Evolutionary conservation across 2,797 vertebrate genomes (phyloP), one percentile per base, ranked within the genome.

Genomic region (Sarcophilus harrisii): DNA sequence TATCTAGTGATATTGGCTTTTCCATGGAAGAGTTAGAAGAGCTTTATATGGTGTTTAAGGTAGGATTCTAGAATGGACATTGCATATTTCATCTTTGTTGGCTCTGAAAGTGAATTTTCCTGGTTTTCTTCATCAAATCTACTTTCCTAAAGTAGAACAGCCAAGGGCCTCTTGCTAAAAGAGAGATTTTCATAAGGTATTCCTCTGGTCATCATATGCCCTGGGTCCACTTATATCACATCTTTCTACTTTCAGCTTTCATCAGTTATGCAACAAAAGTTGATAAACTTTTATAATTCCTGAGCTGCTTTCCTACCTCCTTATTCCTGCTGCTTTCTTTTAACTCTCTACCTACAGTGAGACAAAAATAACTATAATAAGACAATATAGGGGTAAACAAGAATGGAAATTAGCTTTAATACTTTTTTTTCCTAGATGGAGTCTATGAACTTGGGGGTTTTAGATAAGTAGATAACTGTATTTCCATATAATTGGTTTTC

Each of bases 21-120:
- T 99, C 98, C 89, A 99, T 99, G 11, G 99, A 99, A 97, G 99
- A 99, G 95, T 98, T 99, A 95, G 99, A 99, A 98, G 99, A 99
- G 58, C 99, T 99, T 1, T 99, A 99, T 98, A 99, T 99, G 97
- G 99, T 99, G 95, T 99, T 99, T 98, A 99, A 99, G 99, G 99
- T 99, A 97, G 98, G 98, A 97, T 95, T 28, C n/a, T 58, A 49
- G 45, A 59, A 38, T 30, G 92, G 38, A 60, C 29, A 11, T 24
- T 45, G 55, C n/a, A 21, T 18, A 49, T 30, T 57, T 3, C 57
- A 1, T 24, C 9, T 5, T 55, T 81, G 54, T 21, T 57, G 45
- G 24, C 10, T 11, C 38, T 13, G 11, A 91, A 90, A n/a, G 21
- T 52, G 38, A 57, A 90, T 55, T 55, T 29, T 55, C 49, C 49